phyloP scores from a whole-genome alignment of 53 echinoderm and acorn worm species.

The Luidia sarsii region DNA sequence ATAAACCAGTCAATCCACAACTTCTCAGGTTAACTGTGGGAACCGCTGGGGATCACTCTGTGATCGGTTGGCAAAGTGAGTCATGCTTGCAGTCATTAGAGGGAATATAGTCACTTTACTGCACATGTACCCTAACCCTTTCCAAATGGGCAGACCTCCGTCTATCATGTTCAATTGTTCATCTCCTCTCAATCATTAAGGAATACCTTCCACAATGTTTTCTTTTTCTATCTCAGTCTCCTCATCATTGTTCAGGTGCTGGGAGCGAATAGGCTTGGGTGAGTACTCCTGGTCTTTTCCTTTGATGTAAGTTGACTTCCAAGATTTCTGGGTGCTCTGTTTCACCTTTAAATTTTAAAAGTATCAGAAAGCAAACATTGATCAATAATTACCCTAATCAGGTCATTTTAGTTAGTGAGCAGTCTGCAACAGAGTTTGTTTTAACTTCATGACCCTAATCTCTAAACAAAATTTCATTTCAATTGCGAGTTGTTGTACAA shows the following conservation, averaged over 20 bases:
- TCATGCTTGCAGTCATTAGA: background rate
- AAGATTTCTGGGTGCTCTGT: conserved; percentile 60
- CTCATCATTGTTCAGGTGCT: conserved; percentile 93
- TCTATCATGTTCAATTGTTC: background rate
- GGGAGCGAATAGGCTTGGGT: conserved; percentile 68
- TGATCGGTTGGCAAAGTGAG: background rate
- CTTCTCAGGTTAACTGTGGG: too few species aligned
- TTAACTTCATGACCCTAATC: too few species aligned
- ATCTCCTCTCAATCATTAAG: background rate
- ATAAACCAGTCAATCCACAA: too few species aligned
- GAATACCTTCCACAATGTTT: conserved; percentile 86
- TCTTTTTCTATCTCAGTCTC: conserved; percentile 89
- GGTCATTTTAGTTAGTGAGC: too few species aligned
- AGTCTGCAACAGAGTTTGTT: too few species aligned
- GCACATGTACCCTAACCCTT: background rate
- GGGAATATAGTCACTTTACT: background rate
- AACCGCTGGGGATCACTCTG: too few species aligned
- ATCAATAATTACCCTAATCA: too few species aligned
- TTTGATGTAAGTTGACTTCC: conserved; percentile 88
- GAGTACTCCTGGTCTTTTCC: conserved; percentile 78
- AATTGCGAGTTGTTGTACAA: too few species aligned
- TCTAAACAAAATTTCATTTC: too few species aligned
- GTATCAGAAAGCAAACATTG: too few species aligned
- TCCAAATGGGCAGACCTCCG: background rate
- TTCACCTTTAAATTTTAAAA: conserved; percentile 45